These are phyloP conservation scores for Dolichoris vasculosae DNA, from an alignment of 1,140 invertebrate species.

Conservation along the genomic window DNA sequence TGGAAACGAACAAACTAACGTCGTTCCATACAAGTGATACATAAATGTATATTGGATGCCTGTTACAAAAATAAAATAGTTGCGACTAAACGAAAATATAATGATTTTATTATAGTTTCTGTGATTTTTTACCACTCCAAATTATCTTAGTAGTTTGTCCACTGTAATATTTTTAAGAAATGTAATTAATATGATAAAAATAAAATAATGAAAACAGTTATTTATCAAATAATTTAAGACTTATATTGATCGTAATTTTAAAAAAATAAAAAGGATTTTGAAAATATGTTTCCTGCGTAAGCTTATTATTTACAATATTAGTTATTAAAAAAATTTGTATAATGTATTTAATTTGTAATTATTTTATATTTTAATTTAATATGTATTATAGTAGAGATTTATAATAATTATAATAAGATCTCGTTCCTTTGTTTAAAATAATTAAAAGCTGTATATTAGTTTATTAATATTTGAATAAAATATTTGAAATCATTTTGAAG, in stretches of 20 bases:
- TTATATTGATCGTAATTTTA: neutral
- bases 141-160: neutral
- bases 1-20: neutral
- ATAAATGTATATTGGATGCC: constrained; percentile 12
- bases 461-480: constrained; percentile 47
- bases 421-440: constrained; percentile 40
- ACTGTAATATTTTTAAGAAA: neutral
- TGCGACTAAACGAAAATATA: neutral
- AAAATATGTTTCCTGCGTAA: neutral
- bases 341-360: constrained; percentile 26
- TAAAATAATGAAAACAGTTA: neutral
- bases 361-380: constrained; percentile 21
- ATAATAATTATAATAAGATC: constrained; percentile 46
- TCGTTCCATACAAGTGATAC: constrained; percentile 29
- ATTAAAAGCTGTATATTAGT: constrained; percentile 44
- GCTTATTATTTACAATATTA: neutral
- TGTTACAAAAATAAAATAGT: neutral
- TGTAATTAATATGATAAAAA: neutral
- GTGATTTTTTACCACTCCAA: constrained; percentile 20
- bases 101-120: neutral
- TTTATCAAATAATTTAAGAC: neutral
- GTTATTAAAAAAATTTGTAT: constrained; percentile 20
- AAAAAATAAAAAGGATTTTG: neutral
- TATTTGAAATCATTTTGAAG: constrained; percentile 25
- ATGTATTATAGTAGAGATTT: constrained; percentile 22